Evolutionary conservation across 2,113 vertebrate species (phyloP).

Genomic region (Cavia aperea): DNA sequence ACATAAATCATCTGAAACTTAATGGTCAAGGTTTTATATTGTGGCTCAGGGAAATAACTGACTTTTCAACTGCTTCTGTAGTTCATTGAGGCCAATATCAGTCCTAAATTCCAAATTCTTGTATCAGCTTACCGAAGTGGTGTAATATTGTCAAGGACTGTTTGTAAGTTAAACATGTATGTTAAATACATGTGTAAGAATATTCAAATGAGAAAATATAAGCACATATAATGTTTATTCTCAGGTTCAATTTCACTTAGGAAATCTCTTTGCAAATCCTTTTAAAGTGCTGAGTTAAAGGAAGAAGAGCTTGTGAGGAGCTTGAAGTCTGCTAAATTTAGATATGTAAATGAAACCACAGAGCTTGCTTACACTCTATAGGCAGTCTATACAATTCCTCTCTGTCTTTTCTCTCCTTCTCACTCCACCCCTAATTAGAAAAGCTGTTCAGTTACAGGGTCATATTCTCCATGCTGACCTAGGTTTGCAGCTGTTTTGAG

Average conservation of each 20-base stretch:
- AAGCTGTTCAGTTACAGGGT: slow-evolving; percentile 29
- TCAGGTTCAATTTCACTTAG: slow-evolving; percentile 47
- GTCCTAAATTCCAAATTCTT: background rate
- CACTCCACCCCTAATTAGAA: slow-evolving; percentile 38
- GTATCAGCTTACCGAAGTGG: background rate
- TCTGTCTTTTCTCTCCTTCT: background rate
- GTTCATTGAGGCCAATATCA: background rate
- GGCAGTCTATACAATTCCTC: background rate
- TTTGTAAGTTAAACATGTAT: slow-evolving; percentile 2
- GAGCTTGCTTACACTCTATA: slow-evolving; percentile 36
- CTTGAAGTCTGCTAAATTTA: slow-evolving; percentile 51
- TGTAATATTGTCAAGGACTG: background rate
- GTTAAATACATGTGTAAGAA: background rate
- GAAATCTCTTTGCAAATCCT: slow-evolving; percentile 47
- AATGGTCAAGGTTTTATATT: background rate
- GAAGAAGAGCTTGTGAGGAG: slow-evolving; percentile 32
- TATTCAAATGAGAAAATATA: slow-evolving; percentile 43
- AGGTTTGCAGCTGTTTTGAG: slow-evolving; percentile 7
- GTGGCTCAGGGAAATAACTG: background rate
- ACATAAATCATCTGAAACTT: background rate
- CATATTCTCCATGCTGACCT: slow-evolving; percentile 21
- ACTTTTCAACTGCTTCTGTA: background rate
- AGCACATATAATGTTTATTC: slow-evolving; percentile 48
- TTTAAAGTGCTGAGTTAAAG: slow-evolving; percentile 58
- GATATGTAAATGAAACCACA: slow-evolving; percentile 50